A percentile compares a stretch with the other conserved stretches of the same genome.
These are phyloP conservation scores for Amphiprion percula DNA, from an alignment of 2,113 vertebrate species.

Conservation along the genomic window DNA sequence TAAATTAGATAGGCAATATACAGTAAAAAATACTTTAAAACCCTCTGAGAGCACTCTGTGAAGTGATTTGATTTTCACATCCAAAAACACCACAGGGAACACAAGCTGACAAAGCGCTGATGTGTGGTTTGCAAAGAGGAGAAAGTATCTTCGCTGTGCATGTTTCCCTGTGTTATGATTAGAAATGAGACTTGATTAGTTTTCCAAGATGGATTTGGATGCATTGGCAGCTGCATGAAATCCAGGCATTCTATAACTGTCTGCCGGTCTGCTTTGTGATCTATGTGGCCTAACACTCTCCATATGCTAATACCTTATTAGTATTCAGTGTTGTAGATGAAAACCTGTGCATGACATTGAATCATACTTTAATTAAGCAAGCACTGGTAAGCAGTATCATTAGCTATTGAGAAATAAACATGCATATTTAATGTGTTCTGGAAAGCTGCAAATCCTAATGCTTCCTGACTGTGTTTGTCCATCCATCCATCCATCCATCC, in stretches of 20 bases:
- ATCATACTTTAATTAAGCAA: constrained; percentile 70
- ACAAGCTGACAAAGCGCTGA: not conserved
- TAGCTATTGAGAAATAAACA: constrained; percentile 45
- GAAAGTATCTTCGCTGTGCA: constrained; percentile 6
- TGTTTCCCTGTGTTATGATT: constrained; percentile 12
- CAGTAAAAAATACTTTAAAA: constrained; percentile 34
- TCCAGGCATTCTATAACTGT: constrained; percentile 31
- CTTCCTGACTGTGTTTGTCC: not conserved
- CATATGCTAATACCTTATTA: constrained; percentile 62
- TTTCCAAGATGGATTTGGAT: constrained; percentile 26
- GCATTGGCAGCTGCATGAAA: constrained; percentile 29
- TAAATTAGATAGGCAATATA: constrained; percentile 35
- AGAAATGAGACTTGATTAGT: constrained; percentile 39
- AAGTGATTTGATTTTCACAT: constrained; percentile 39
- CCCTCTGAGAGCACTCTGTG: constrained; percentile 30
- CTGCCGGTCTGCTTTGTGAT: constrained; percentile 43
- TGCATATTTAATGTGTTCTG: constrained; percentile 41
- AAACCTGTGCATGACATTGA: constrained; percentile 62
- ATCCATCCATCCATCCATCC: no score
- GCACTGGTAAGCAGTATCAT: constrained; percentile 51
- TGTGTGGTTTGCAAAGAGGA: constrained; percentile 41
- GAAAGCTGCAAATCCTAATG: constrained; percentile 10
- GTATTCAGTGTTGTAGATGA: constrained; percentile 55
- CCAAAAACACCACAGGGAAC: constrained; percentile 26
- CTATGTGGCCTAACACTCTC: constrained; percentile 36